phyloP scores from a whole-genome alignment of 2,797 vertebrate genomes.

The Sebastes baramenuke region DNA sequence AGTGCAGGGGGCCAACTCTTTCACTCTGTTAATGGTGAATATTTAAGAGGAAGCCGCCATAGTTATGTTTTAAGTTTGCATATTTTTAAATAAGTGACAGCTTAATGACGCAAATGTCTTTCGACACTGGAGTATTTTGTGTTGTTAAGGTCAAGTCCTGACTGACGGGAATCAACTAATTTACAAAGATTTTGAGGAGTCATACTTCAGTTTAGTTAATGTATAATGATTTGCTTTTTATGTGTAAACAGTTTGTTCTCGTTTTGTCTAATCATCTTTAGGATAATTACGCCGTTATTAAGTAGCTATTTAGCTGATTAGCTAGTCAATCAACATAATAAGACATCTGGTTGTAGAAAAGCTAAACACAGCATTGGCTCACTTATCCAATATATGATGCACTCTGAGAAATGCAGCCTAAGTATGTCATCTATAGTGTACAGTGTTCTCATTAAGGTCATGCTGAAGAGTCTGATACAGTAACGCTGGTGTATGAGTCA shows the following conservation, averaged over 20 bases:
- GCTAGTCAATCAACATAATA: background rate
- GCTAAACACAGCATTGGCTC: conserved; percentile 16
- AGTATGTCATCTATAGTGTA: conserved; percentile 1
- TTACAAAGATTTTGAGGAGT: background rate
- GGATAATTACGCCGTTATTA: background rate
- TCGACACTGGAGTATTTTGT: background rate
- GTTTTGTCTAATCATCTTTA: background rate
- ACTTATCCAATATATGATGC: conserved; percentile 10
- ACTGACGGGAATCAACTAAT: background rate
- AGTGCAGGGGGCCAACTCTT: background rate
- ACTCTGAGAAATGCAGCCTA: conserved; percentile 16
- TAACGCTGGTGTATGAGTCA: conserved; percentile 49
- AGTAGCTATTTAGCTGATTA: background rate
- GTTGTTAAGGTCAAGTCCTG: background rate
- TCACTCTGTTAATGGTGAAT: conserved; percentile 20
- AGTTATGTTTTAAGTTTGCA: background rate
- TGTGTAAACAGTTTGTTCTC: background rate
- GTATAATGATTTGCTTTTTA: background rate
- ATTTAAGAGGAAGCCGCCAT: conserved; percentile 6
- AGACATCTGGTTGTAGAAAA: background rate
- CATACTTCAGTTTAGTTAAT: background rate
- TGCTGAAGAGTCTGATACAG: conserved; percentile 25
- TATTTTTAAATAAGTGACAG: background rate
- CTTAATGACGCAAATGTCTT: background rate
- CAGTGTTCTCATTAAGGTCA: conserved; percentile 38